Evolutionary conservation across 2,113 vertebrate species (phyloP).

Genomic region (Catagonus wagneri): DNA sequence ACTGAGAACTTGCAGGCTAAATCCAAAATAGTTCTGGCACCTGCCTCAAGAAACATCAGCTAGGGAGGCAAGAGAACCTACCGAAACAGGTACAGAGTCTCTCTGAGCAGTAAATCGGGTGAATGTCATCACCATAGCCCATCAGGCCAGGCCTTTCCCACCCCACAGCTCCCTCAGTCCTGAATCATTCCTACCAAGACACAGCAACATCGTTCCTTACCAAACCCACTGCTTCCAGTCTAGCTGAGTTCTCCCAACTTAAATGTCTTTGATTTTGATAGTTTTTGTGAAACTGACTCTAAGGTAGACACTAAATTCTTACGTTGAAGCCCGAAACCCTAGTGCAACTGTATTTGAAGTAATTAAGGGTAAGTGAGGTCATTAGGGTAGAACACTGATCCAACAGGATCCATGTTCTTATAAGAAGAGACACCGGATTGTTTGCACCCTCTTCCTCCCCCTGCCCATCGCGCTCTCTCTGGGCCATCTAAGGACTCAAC

Average conservation of each 20-base stretch:
- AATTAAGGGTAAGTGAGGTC: not conserved
- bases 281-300: not conserved
- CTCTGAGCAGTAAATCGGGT: not conserved
- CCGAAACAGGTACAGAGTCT: not conserved
- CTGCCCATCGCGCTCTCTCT: too few species aligned
- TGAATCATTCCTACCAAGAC: not conserved
- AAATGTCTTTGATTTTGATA: not conserved
- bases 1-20: not conserved
- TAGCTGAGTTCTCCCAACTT: not conserved
- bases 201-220: not conserved
- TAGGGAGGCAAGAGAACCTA: accelerated
- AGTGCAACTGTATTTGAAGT: not conserved
- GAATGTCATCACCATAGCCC: not conserved
- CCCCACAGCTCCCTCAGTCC: not conserved
- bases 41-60: not conserved
- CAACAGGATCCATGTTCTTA: not conserved
- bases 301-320: not conserved
- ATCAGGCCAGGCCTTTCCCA: not conserved
- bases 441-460: not conserved
- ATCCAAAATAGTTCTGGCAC: not conserved
- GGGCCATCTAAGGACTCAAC: not conserved
- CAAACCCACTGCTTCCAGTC: not conserved
- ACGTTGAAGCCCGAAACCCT: not conserved
- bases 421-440: not conserved
- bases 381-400: not conserved